phyloP scores from a whole-genome alignment of 2,888 invertebrate species.

The Timandra comae region DNA sequence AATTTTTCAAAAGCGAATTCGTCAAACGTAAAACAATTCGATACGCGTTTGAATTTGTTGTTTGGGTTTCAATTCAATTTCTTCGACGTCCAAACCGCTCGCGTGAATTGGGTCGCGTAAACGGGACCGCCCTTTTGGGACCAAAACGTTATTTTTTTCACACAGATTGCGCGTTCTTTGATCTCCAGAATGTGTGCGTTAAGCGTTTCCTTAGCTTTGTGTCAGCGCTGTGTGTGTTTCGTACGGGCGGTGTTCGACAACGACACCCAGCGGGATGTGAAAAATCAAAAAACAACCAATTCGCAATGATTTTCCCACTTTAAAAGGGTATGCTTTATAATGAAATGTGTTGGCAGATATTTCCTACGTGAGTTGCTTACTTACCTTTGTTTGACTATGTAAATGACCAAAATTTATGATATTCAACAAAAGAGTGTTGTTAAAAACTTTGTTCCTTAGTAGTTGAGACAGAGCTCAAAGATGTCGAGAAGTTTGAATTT shows the following conservation, averaged over 20 bases:
- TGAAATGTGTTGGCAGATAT: background rate
- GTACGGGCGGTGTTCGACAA: constrained; percentile 45
- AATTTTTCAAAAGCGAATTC: constrained; percentile 72
- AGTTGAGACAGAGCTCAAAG: constrained; percentile 25
- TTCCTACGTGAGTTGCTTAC: background rate
- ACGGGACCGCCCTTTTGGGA: constrained; percentile 76
- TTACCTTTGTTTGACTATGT: background rate
- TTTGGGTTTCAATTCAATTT: constrained; percentile 74
- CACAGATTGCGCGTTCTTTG: constrained; percentile 75
- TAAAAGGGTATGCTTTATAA: constrained; percentile 13
- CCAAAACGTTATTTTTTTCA: constrained; percentile 74
- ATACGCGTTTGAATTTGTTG: constrained; percentile 76
- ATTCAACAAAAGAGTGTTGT: constrained; percentile 23
- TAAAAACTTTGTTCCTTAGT: constrained; percentile 28
- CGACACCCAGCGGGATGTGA: constrained; percentile 66
- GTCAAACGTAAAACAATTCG: constrained; percentile 77
- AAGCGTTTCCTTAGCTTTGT: constrained; percentile 72
- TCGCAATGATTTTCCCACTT: constrained; percentile 45
- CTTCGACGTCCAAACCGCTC: constrained; percentile 67
- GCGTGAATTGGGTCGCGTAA: constrained; percentile 77
- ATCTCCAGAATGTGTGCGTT: constrained; percentile 74
- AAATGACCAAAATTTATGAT: constrained; percentile 12
- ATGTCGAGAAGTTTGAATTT: constrained; percentile 47
- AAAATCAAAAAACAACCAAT: constrained; percentile 57
- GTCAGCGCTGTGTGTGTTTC: constrained; percentile 57